Conservation (phyloP, 2,888 invertebrate genomes). For the Pristionchus exspectatus region DNA sequence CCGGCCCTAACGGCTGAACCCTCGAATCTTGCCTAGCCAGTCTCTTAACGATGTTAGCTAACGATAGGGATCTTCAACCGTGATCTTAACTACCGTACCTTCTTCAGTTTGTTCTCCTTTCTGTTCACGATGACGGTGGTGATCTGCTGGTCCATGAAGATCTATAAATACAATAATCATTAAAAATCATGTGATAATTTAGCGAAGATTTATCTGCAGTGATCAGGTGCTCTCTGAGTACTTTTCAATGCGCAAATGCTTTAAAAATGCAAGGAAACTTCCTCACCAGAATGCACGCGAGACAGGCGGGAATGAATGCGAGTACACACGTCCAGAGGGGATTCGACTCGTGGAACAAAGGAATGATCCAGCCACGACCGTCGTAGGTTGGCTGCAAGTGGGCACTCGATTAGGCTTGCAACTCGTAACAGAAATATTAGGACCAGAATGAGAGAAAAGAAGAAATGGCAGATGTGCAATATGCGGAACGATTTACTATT, state of each 20-base stretch:
- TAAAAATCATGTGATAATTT: too few relatives aligned
- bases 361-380: constrained; percentile 78
- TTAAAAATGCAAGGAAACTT: not conserved
- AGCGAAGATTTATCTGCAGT: too few relatives aligned
- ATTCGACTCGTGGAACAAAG: constrained; percentile 82
- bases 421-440: too few relatives aligned
- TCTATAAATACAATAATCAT: constrained; percentile 78
- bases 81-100: constrained; percentile 78
- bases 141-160: constrained; percentile 99
- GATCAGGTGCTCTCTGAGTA: too few relatives aligned
- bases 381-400: constrained; percentile 75
- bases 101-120: constrained; percentile 95
- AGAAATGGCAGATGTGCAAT: too few relatives aligned
- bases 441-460: too few relatives aligned
- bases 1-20: too few relatives aligned
- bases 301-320: constrained; percentile 91
- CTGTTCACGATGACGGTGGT: constrained; percentile 98
- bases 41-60: too few relatives aligned
- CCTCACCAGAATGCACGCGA: constrained; percentile 90
- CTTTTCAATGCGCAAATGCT: not conserved
- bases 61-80: not conserved
- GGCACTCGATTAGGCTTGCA: not conserved
- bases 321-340: constrained; percentile 90
- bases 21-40: too few relatives aligned
- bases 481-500: too few relatives aligned